Conservation (phyloP, 64 coral and sea anemone genomes). For the Montipora foliosa region DNA sequence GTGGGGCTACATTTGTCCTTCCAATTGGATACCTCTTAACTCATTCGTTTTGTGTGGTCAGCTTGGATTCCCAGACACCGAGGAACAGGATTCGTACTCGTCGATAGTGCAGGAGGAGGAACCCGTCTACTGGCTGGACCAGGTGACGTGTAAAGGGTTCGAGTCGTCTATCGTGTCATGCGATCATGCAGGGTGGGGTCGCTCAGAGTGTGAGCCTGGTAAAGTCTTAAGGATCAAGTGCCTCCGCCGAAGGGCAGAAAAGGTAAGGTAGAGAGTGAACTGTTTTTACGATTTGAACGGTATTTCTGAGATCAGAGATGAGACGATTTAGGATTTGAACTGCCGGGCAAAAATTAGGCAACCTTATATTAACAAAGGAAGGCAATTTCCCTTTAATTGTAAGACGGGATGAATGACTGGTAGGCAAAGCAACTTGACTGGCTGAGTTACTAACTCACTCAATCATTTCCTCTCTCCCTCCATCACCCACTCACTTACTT, state of each 20-base stretch:
- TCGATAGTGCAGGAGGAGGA: constrained; percentile 4
- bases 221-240: constrained; percentile 53
- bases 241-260: not conserved
- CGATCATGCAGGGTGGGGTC: constrained; percentile 57
- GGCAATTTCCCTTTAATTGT: no score
- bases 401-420: no score
- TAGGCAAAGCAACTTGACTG: not conserved
- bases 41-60: constrained; percentile 78
- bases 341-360: not conserved
- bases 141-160: constrained; percentile 69
- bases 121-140: constrained; percentile 61
- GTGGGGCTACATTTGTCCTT: constrained; percentile 79
- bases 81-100: not conserved
- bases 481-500: no score
- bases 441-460: no score
- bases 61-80: constrained; percentile 70
- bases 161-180: constrained; percentile 83
- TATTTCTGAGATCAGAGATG: no score
- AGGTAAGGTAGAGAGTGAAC: not conserved
- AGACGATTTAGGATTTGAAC: not conserved
- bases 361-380: no score
- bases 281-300: no score
- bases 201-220: constrained; percentile 44
- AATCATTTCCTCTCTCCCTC: no score
- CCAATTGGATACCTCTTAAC: constrained; percentile 61